These are phyloP conservation scores for Epistrophe eligans DNA, from an alignment of 2,888 invertebrate species.

Conservation along the genomic window DNA sequence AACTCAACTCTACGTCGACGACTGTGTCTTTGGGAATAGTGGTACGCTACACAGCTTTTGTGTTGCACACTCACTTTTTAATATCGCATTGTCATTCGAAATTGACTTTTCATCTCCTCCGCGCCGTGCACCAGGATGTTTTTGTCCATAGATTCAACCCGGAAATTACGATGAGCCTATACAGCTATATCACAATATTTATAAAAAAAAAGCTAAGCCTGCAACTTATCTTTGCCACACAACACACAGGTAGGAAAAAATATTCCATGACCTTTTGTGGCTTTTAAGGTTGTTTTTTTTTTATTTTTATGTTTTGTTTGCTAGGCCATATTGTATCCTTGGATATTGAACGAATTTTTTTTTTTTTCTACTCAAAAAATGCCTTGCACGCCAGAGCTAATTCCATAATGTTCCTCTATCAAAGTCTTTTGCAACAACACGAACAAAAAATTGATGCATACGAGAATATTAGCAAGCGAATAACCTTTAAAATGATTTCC, in stretches of 20 bases:
- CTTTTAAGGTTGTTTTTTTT: slow-evolving; percentile 13
- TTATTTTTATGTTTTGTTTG: neutral
- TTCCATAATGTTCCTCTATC: slow-evolving; percentile 57
- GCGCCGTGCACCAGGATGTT: neutral
- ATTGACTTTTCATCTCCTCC: slow-evolving; percentile 61
- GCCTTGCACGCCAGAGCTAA: slow-evolving; percentile 51
- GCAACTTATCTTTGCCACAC: slow-evolving; percentile 48
- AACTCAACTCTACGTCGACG: neutral
- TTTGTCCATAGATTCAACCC: slow-evolving; percentile 40
- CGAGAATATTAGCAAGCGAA: slow-evolving; percentile 62
- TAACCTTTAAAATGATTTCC: slow-evolving; percentile 67
- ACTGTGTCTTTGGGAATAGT: slow-evolving; percentile 23
- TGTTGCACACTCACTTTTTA: slow-evolving; percentile 60
- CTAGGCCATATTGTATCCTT: slow-evolving; percentile 46
- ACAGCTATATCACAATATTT: slow-evolving; percentile 17
- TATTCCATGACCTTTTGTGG: slow-evolving; percentile 56
- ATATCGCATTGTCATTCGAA: slow-evolving; percentile 74
- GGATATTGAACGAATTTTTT: slow-evolving; percentile 46
- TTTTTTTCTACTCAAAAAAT: slow-evolving; percentile 27
- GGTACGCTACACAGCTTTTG: slow-evolving; percentile 4
- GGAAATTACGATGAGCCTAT: slow-evolving; percentile 46
- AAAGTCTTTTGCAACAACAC: slow-evolving; percentile 31
- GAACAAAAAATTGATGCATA: slow-evolving; percentile 16
- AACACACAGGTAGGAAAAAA: slow-evolving; percentile 42
- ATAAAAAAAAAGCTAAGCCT: slow-evolving; percentile 7